Evolutionary conservation across 37 sponge, comb jelly and placozoan species (phyloP).

Genomic region (Bolinopsis microptera): DNA sequence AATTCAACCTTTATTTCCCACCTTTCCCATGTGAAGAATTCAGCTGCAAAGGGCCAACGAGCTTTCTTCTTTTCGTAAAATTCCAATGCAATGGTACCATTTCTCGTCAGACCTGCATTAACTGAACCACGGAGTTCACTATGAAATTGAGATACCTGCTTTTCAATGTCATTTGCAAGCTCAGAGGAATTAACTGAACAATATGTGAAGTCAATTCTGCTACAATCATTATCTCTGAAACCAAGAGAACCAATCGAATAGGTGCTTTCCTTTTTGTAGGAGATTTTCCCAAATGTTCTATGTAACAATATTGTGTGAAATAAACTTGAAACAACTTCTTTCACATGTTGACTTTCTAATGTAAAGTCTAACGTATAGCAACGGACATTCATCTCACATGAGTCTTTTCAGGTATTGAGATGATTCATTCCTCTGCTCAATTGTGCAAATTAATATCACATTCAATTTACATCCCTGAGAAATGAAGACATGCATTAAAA

Average conservation of each 20-base stretch:
- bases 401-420: too few species aligned
- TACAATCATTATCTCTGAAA: conserved; percentile 21
- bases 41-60: conserved; percentile 79
- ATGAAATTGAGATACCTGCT: conserved; percentile 32
- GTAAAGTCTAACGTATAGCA: conserved; percentile 42
- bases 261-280: conserved; percentile 53
- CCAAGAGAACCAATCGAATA: conserved; percentile 58
- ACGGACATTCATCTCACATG: conserved; percentile 54
- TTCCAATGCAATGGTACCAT: conserved; percentile 71
- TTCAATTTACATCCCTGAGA: too few species aligned
- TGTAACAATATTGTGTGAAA: conserved; percentile 45
- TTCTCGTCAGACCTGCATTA: conserved; percentile 41
- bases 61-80: conserved; percentile 87
- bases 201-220: conserved; percentile 39
- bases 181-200: conserved; percentile 37
- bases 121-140: conserved; percentile 42
- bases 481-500: too few species aligned
- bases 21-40: conserved; percentile 60
- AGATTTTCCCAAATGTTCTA: conserved; percentile 43
- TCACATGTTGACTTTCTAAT: conserved; percentile 56
- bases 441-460: too few species aligned
- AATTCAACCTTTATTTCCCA: conserved; percentile 45
- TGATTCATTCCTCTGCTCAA: too few species aligned
- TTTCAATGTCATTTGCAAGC: conserved; percentile 34
- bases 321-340: conserved; percentile 58